These are phyloP conservation scores for Heliconius aoede DNA, from an alignment of 2,888 invertebrate genomes.

Conservation along the genomic window DNA sequence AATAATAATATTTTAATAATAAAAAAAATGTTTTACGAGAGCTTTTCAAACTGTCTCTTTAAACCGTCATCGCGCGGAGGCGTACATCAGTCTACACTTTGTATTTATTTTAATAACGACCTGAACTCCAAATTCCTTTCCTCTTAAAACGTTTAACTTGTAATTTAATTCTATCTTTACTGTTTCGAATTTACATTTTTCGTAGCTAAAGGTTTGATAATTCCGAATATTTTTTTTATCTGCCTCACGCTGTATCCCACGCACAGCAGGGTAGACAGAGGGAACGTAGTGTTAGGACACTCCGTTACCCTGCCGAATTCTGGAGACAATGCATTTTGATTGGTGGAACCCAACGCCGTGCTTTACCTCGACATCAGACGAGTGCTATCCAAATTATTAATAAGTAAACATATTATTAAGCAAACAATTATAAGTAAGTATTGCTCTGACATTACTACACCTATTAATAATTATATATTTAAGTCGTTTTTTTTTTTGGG, in stretches of 20 bases:
- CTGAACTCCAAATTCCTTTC: constrained; percentile 4
- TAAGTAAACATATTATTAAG: no score
- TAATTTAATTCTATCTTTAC: constrained; percentile 3
- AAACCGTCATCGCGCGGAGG: constrained; percentile 16
- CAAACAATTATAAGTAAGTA: no score
- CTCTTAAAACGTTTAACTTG: constrained; percentile 22
- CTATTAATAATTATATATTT: no score
- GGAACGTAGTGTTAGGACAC: no score
- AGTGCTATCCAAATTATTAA: no score
- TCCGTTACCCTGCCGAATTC: no score
- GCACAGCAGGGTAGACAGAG: no score
- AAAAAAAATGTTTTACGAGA: background rate
- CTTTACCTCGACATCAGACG: no score
- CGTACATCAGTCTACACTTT: constrained; percentile 18
- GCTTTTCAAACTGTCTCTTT: constrained; percentile 22
- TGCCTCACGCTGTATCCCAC: no score
- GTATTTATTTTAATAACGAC: constrained; percentile 27
- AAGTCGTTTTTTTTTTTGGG: background rate
- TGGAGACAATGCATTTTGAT: no score
- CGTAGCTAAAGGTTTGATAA: background rate
- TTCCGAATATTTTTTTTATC: background rate
- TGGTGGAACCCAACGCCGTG: no score
- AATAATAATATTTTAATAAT: background rate
- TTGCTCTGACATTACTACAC: no score
- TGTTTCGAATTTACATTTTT: background rate